Conservation (phyloP, 2,888 invertebrate species). For the Capitulum mitella region DNA sequence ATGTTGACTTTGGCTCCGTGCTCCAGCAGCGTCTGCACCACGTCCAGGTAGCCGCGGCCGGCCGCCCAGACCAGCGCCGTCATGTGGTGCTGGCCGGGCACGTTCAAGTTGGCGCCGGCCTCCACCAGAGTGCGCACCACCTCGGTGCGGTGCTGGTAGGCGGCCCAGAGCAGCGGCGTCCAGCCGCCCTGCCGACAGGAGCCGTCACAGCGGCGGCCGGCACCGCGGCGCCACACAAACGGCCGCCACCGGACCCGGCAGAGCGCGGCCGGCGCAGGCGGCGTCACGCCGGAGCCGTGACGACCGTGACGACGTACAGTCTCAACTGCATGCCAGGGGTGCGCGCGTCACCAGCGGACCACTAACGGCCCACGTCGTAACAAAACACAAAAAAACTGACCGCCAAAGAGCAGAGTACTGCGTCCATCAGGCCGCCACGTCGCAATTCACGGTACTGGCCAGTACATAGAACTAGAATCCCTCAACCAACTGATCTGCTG, state of each 20-base stretch:
- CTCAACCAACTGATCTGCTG: too few species aligned
- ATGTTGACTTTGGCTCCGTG: slow-evolving; percentile 90
- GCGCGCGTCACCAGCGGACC: too few species aligned
- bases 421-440: too few species aligned
- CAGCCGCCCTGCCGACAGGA: slow-evolving; percentile 72
- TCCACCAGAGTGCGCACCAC: slow-evolving; percentile 70
- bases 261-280: too few species aligned
- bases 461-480: too few species aligned
- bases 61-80: slow-evolving; percentile 90
- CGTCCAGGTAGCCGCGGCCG: slow-evolving; percentile 79
- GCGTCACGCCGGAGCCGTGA: too few species aligned
- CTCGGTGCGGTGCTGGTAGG: slow-evolving; percentile 72
- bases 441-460: too few species aligned
- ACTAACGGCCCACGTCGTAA: too few species aligned
- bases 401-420: too few species aligned
- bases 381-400: too few species aligned
- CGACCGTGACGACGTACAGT: too few species aligned
- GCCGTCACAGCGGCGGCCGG: slow-evolving; percentile 33
- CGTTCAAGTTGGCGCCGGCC: slow-evolving; percentile 85
- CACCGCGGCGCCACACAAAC: background rate
- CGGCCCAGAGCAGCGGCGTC: slow-evolving; percentile 96
- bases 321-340: too few species aligned
- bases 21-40: slow-evolving; percentile 71
- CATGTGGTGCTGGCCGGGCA: slow-evolving; percentile 91
- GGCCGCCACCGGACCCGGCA: background rate